These are phyloP conservation scores for Spea multiplicata DNA, from an alignment of 2,113 vertebrate species.

Conservation along the genomic window DNA sequence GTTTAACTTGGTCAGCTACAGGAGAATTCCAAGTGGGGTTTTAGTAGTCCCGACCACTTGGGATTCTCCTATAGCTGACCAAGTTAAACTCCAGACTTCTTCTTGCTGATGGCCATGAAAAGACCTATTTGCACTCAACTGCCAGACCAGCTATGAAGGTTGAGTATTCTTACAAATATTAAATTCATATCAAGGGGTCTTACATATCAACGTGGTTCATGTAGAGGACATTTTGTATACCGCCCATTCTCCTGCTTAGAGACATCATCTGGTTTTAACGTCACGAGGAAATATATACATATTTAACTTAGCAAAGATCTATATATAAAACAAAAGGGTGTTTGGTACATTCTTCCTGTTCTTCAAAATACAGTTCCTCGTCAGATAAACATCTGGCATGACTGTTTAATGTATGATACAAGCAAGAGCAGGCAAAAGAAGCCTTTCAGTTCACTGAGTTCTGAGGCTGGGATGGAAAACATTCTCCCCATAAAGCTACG, in stretches of 20 bases:
- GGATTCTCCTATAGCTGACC: too few relatives aligned
- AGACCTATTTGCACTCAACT: too few relatives aligned
- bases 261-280: constrained; percentile 10
- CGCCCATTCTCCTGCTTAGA: not conserved
- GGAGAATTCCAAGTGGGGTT: too few relatives aligned
- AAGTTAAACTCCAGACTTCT: too few relatives aligned
- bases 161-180: too few relatives aligned
- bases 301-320: constrained; percentile 19
- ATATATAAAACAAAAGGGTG: not conserved
- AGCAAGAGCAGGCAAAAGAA: not conserved
- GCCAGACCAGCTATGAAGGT: too few relatives aligned
- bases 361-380: not conserved
- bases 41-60: too few relatives aligned
- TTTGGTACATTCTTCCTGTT: not conserved
- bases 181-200: not conserved
- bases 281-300: constrained; percentile 20
- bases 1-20: too few relatives aligned
- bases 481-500: not conserved
- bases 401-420: not conserved
- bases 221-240: not conserved
- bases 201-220: constrained; percentile 29
- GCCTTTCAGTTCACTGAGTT: not conserved
- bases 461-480: not conserved
- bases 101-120: too few relatives aligned
- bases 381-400: constrained; percentile 14